phyloP scores from a whole-genome alignment of 2,113 vertebrate species.

The Anarrhichthys ocellatus region DNA sequence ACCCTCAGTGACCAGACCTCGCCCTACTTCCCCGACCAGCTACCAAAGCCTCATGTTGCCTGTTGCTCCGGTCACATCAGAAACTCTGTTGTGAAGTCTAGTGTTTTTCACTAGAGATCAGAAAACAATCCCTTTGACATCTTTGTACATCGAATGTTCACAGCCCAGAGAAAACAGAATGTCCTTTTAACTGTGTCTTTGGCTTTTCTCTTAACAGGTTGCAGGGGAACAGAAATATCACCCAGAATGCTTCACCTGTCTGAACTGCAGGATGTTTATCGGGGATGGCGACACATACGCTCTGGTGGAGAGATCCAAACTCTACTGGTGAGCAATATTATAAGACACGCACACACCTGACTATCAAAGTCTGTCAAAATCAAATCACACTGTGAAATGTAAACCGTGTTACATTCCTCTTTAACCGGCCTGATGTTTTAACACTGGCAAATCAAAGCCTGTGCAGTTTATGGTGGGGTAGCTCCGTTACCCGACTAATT shows the following conservation, averaged over 20 bases:
- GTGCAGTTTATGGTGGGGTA: neutral
- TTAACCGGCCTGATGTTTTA: conserved; percentile 4
- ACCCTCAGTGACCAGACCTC: conserved; percentile 49
- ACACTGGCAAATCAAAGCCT: neutral
- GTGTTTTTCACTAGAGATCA: neutral
- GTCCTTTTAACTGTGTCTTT: neutral
- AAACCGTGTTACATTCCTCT: neutral
- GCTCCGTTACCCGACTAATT: neutral
- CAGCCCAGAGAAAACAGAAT: neutral
- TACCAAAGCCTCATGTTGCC: conserved; percentile 32
- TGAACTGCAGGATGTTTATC: conserved; percentile 91
- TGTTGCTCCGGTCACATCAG: conserved; percentile 13
- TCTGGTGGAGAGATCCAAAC: conserved; percentile 96
- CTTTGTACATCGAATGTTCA: neutral
- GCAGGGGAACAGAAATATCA: conserved; percentile 98
- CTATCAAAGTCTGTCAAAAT: neutral
- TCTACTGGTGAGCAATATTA: conserved; percentile 91
- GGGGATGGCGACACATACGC: conserved; percentile 98
- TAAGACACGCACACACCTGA: neutral
- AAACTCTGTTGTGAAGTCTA: conserved; percentile 4
- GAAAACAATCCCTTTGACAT: conserved; percentile 18
- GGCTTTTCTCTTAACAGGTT: conserved; percentile 81
- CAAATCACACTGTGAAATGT: neutral
- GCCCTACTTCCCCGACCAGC: conserved; percentile 43
- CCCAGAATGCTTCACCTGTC: conserved; percentile 97